Evolutionary conservation across 2,888 invertebrate species (phyloP).

Genomic region (Pollenia griseotomentosa): DNA sequence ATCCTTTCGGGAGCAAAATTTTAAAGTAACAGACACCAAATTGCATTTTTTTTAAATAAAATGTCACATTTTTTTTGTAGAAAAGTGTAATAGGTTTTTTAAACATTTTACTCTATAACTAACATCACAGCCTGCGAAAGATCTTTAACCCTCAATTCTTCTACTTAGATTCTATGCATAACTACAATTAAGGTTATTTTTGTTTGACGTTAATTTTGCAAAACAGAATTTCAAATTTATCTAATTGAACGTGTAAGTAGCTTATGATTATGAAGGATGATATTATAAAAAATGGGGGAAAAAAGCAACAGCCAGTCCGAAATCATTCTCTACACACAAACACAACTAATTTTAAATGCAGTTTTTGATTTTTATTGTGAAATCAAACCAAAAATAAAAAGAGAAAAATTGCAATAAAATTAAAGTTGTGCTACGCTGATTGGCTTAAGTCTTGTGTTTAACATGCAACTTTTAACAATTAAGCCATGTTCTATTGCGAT

Average conservation of each 20-base stretch:
- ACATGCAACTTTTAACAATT: slow-evolving; percentile 67
- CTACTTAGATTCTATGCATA: too few relatives aligned
- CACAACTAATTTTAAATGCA: neutral
- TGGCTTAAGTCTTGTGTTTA: slow-evolving; percentile 48
- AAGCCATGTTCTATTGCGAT: slow-evolving; percentile 68
- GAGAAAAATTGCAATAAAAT: neutral
- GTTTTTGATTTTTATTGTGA: neutral
- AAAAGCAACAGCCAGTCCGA: neutral
- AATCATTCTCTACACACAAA: neutral
- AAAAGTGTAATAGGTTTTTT: too few relatives aligned
- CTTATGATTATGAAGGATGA: slow-evolving; percentile 6
- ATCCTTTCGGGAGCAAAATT: too few relatives aligned
- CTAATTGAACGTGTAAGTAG: slow-evolving; percentile 14
- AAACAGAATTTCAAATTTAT: neutral
- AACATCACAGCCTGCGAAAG: too few relatives aligned
- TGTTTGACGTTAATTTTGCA: neutral
- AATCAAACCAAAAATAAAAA: neutral
- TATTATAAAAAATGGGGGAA: neutral
- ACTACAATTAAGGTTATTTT: too few relatives aligned
- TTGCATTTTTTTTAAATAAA: too few relatives aligned
- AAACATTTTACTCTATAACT: too few relatives aligned
- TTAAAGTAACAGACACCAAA: too few relatives aligned
- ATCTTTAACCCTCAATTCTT: too few relatives aligned
- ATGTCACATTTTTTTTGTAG: too few relatives aligned
- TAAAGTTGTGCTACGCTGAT: slow-evolving; percentile 13